phyloP scores from a whole-genome alignment of 2,113 vertebrate species.

The Rhegmatorhina hoffmannsi region DNA sequence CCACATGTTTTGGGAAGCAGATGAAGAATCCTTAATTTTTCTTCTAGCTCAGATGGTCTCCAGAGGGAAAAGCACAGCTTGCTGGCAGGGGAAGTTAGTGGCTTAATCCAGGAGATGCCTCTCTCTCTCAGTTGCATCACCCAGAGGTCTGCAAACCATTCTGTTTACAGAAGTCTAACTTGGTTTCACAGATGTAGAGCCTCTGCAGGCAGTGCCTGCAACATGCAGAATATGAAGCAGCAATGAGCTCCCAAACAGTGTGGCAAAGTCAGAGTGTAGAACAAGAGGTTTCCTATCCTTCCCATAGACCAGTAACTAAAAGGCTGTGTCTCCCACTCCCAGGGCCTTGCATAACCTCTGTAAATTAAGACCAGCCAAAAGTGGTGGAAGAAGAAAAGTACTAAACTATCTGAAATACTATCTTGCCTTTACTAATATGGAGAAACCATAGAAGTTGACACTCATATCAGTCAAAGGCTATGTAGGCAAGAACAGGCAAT shows the following conservation, averaged over 20 bases:
- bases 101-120: background rate
- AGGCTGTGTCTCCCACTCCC: background rate
- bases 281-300: background rate
- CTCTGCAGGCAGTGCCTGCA: background rate
- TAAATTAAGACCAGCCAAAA: background rate
- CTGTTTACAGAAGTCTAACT: background rate
- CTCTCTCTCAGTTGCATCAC: background rate
- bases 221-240: background rate
- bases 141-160: background rate
- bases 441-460: background rate
- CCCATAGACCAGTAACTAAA: background rate
- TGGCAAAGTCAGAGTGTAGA: background rate
- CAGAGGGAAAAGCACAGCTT: background rate
- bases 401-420: background rate
- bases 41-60: background rate
- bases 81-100: background rate
- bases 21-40: background rate
- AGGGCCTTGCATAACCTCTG: background rate
- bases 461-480: background rate
- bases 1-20: background rate
- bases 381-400: background rate
- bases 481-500: background rate
- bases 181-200: background rate
- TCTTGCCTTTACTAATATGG: background rate
- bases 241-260: background rate